These are phyloP conservation scores for Echinops telfairi DNA, from an alignment of 2,113 vertebrate species.

Conservation along the genomic window DNA sequence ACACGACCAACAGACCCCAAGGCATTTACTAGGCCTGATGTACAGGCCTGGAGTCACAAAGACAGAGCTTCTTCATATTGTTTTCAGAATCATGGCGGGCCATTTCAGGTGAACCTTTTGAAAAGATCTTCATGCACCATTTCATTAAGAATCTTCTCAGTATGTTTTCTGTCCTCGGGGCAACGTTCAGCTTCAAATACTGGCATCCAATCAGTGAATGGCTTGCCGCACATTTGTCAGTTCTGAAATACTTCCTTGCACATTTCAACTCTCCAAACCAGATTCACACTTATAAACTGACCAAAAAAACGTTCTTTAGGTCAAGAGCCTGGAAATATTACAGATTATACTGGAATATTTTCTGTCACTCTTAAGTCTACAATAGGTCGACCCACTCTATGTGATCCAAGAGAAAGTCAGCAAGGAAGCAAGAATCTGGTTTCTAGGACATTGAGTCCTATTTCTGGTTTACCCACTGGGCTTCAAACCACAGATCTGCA, in stretches of 20 bases:
- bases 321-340: slow-evolving; percentile 30
- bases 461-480: neutral
- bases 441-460: neutral
- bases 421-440: slow-evolving; percentile 19
- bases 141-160: neutral
- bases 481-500: no score
- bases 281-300: neutral
- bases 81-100: neutral
- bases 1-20: neutral
- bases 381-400: neutral
- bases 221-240: neutral
- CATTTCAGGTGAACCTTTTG: slow-evolving; percentile 14
- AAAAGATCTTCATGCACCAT: neutral
- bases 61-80: neutral
- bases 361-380: neutral
- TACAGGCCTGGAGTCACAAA: neutral
- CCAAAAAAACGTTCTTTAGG: neutral
- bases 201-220: neutral
- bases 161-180: slow-evolving; percentile 29
- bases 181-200: slow-evolving; percentile 28
- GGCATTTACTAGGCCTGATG: neutral
- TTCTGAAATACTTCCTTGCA: neutral
- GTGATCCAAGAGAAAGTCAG: neutral
- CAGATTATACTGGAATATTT: neutral
- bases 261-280: neutral